Conservation (phyloP, 2,113 vertebrate species). For the Lepus timidus region DNA sequence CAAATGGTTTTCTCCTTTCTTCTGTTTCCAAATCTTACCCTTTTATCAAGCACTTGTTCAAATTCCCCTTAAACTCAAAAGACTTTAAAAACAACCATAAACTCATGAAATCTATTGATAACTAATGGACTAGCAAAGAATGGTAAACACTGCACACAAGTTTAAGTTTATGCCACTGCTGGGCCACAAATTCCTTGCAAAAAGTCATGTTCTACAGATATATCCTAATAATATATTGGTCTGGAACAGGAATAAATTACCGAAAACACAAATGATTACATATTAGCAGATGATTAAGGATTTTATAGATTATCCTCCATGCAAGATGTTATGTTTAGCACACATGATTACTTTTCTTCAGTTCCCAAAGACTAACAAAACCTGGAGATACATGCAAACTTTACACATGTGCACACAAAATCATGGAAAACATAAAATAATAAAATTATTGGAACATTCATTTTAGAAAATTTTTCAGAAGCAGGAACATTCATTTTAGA, state of each 20-base stretch:
- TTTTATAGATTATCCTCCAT: not conserved
- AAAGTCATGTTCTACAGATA: not conserved
- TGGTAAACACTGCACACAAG: not conserved
- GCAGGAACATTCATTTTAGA: not conserved
- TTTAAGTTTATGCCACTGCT: not conserved
- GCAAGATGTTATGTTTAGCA: constrained; percentile 10
- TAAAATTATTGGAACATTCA: not conserved
- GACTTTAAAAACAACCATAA: not conserved
- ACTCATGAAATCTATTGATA: not conserved
- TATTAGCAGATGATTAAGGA: not conserved
- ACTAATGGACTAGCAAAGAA: not conserved
- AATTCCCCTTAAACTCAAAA: not conserved
- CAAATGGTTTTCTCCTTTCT: not conserved
- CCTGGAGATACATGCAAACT: not conserved
- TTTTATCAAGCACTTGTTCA: not conserved
- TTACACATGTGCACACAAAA: not conserved
- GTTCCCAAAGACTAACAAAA: not conserved
- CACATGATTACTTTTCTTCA: not conserved
- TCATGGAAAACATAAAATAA: not conserved
- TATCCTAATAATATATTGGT: not conserved
- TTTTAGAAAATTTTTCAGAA: not conserved
- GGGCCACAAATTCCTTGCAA: not conserved
- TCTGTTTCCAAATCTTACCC: constrained; percentile 15
- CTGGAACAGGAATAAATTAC: not conserved
- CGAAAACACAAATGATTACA: not conserved